Base-by-base conservation (phyloP, 1,140 invertebrate species). In the Anadara kagoshimensis region DNA sequence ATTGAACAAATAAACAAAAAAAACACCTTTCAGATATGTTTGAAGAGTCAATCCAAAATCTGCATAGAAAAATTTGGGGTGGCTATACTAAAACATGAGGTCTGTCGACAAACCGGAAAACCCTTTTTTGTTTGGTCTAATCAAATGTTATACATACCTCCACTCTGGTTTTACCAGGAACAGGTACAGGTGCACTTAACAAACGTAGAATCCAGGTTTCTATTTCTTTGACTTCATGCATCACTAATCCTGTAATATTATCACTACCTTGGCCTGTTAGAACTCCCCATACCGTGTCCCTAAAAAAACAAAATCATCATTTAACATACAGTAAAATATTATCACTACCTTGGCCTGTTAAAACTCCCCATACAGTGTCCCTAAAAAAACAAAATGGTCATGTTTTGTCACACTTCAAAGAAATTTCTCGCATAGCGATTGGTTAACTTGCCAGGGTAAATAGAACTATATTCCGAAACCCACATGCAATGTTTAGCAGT, bases 181-280 rank as follows among this genome's bases (percentile, higher is more conserved):
- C 96, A 5, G 97, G 97, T 29, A 99, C 98, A 1, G 98, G 98
- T 59, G 97, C 96, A 79, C 97, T 98, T 29, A 99, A 91, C 11
- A 99, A 91, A 64, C 97, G 92, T 47, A 99, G 89, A 75, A 99
- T 98, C 98, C 98, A 99, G 0, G 96, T 99, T 90, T 99, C 98
- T 70, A 99, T 97, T 90, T 99, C 97, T 69, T 95, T 92, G 8
- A 99, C 95, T 89, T 99, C 97, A 86, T 98, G 96, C 80, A 99
- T 91, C 5, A 99, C 94, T 61, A 97, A 94, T 41, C 82, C 81
- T 1, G 96, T 94, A 65, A 91, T 85, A 58, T 85, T 86, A 43
- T 89, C 86, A 22, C 94, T 94, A 49, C 89, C 87, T 56, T 90
- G 88, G 14, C 91, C 90, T 7, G 90, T 91, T 47, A 92, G 75